Evolutionary conservation across 2,113 vertebrate species (phyloP).

Genomic region (Aspiorhynchus laticeps): DNA sequence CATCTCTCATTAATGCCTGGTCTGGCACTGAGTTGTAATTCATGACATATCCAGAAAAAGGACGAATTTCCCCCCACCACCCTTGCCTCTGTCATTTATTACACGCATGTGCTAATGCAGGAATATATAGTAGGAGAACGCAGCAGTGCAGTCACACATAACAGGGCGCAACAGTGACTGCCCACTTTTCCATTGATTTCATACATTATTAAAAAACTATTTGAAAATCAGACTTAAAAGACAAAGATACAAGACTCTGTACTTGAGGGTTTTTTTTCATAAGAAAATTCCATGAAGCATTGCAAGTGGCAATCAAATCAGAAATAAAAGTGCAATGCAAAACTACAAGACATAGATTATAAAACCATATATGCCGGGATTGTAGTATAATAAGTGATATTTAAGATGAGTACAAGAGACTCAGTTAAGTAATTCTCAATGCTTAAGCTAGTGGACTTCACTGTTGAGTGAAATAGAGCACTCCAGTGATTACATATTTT

Average conservation of each 20-base stretch:
- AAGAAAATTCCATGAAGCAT: neutral
- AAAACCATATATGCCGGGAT: neutral
- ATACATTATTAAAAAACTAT: neutral
- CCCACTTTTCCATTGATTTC: neutral
- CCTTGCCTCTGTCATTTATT: neutral
- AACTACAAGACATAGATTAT: neutral
- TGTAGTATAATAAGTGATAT: neutral
- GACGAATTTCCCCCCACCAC: neutral
- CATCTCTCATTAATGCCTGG: conserved; percentile 71
- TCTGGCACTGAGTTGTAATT: conserved; percentile 63
- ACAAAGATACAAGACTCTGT: neutral
- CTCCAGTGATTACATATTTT: neutral
- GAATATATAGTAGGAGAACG: neutral
- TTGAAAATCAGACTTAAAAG: neutral
- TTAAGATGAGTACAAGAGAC: neutral
- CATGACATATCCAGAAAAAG: conserved; percentile 51
- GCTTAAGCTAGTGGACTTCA: neutral
- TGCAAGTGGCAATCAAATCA: neutral
- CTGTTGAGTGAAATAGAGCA: neutral
- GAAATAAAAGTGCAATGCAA: neutral
- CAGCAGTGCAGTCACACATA: neutral
- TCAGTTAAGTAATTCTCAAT: neutral
- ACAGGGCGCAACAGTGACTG: neutral
- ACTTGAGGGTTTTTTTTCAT: no score
- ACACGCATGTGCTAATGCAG: neutral